These are phyloP conservation scores for Calameuta pallipes DNA, from an alignment of 2,888 invertebrate genomes.

Conservation along the genomic window DNA sequence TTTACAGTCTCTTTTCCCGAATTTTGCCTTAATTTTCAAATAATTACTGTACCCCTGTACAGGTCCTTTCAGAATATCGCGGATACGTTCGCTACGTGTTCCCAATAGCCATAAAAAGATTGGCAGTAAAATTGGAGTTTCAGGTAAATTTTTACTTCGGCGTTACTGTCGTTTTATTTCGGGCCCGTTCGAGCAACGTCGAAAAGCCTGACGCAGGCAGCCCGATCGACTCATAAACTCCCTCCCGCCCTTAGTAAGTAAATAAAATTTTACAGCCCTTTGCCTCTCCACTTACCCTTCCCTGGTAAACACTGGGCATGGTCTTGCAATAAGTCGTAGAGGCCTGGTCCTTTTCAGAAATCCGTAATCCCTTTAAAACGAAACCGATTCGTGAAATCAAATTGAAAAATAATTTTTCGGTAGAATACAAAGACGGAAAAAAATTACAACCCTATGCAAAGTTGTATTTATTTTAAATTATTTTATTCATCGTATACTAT, in stretches of 20 bases:
- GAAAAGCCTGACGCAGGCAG: slow-evolving; percentile 26
- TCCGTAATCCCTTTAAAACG: neutral
- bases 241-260: neutral
- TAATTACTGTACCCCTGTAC: neutral
- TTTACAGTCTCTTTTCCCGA: neutral
- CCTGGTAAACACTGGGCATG: neutral
- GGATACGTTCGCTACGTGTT: neutral
- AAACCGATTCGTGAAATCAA: neutral
- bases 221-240: neutral
- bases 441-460: neutral
- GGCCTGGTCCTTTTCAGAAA: neutral
- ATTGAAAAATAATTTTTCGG: neutral
- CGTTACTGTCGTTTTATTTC: slow-evolving; percentile 12
- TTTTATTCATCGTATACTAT: no score
- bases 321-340: neutral
- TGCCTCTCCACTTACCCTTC: neutral
- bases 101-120: slow-evolving; percentile 21
- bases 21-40: neutral
- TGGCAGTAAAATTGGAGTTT: slow-evolving; percentile 16
- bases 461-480: neutral
- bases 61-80: neutral
- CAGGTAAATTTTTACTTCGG: slow-evolving; percentile 21
- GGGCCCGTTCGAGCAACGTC: slow-evolving; percentile 19
- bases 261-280: neutral
- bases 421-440: neutral